Percentiles rank a stretch among this genome's conserved stretches.
Conservation (phyloP, 2,888 invertebrate genomes). For the Leuctra nigra region DNA sequence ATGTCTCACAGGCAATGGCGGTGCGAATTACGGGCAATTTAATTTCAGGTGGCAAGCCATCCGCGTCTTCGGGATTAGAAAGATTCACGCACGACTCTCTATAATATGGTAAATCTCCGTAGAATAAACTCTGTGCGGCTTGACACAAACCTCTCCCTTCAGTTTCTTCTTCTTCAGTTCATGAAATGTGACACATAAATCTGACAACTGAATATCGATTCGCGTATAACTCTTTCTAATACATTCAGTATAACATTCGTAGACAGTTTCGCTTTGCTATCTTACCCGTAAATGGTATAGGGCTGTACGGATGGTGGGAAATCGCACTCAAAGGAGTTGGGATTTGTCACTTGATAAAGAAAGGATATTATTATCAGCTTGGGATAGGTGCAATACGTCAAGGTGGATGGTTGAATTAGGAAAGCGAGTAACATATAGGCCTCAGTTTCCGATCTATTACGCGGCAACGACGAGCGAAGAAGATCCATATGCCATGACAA, state of each 20-base stretch:
- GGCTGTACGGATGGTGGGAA: not conserved
- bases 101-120: too few species aligned
- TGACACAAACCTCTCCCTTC: too few species aligned
- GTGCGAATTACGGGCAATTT: conserved; percentile 1
- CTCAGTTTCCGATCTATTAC: too few species aligned
- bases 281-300: conserved; percentile 3
- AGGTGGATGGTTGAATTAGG: too few species aligned
- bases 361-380: conserved; percentile 18
- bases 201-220: conserved; percentile 26
- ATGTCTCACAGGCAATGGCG: too few species aligned
- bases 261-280: not conserved
- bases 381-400: conserved; percentile 4
- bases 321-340: conserved; percentile 22
- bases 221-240: conserved; percentile 26
- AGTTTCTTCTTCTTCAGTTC: too few species aligned
- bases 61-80: conserved; percentile 4
- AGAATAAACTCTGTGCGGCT: too few species aligned
- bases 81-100: too few species aligned
- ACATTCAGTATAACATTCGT: not conserved
- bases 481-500: too few species aligned
- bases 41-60: conserved; percentile 10
- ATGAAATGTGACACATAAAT: conserved; percentile 27
- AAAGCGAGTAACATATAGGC: too few species aligned
- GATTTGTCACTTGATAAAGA: conserved; percentile 9
- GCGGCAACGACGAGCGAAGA: not conserved